phyloP scores from a whole-genome alignment of 1,140 invertebrate genomes.

The Drosophila obscura region DNA sequence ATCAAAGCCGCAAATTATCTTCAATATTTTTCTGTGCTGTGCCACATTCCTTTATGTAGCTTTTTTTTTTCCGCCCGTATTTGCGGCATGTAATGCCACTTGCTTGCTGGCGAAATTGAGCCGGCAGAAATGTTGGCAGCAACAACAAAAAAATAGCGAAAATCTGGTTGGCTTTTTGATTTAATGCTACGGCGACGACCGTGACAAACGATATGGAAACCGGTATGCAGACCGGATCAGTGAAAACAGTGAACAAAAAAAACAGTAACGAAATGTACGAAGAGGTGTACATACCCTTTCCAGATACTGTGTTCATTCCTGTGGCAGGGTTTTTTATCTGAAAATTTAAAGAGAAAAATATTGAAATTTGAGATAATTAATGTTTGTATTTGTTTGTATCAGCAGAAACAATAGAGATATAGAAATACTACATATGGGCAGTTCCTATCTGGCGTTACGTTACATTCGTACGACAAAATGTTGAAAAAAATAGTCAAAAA shows the following conservation, averaged over 20 bases:
- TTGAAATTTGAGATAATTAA: too few relatives aligned
- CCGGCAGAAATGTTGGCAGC: conserved; percentile 28
- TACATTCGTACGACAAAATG: too few relatives aligned
- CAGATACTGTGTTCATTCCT: too few relatives aligned
- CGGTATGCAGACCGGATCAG: background rate
- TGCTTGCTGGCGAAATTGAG: conserved; percentile 43
- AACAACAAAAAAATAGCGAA: conserved; percentile 14
- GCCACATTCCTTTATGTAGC: conserved; percentile 32
- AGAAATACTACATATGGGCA: too few relatives aligned
- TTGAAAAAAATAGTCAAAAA: too few relatives aligned
- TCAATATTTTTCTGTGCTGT: conserved; percentile 54
- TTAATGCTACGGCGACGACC: conserved; percentile 59
- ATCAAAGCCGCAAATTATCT: conserved; percentile 66
- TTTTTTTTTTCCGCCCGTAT: background rate
- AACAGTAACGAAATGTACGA: background rate
- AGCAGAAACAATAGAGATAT: too few relatives aligned
- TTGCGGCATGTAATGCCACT: background rate
- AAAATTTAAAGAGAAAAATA: too few relatives aligned
- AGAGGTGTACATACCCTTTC: too few relatives aligned
- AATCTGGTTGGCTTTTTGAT: conserved; percentile 62
- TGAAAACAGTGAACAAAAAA: conserved; percentile 7
- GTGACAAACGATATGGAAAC: conserved; percentile 45
- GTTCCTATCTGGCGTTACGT: too few relatives aligned
- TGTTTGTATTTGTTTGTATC: too few relatives aligned
- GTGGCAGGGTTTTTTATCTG: too few relatives aligned